Percentiles rank a stretch among this genome's conserved stretches.
Conservation (phyloP, 1,140 invertebrate species). For the Drosophila santomea region DNA sequence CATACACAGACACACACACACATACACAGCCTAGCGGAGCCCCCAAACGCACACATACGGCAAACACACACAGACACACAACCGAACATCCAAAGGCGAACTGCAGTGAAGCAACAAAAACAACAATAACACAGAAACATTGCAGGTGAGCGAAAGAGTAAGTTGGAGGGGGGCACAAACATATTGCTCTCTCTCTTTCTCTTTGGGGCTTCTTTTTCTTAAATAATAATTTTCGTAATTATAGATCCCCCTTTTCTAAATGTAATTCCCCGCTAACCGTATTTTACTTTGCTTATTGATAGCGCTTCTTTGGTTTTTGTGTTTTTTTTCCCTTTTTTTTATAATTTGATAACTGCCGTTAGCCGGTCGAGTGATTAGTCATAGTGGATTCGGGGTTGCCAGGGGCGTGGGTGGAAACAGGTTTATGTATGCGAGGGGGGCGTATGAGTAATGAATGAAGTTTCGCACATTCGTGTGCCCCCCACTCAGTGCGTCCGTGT, state of each 20-base stretch:
- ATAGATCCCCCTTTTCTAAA: slow-evolving; percentile 24
- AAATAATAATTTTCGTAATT: slow-evolving; percentile 8
- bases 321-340: slow-evolving; percentile 8
- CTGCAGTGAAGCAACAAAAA: slow-evolving; percentile 56
- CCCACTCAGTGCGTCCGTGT: slow-evolving; percentile 7
- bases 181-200: slow-evolving; percentile 13
- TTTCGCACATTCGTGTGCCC: slow-evolving; percentile 47
- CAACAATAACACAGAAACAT: slow-evolving; percentile 55
- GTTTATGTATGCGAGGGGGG: slow-evolving; percentile 42
- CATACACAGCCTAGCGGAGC: slow-evolving; percentile 13
- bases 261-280: slow-evolving; percentile 27
- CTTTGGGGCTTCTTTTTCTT: slow-evolving; percentile 16
- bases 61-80: slow-evolving; percentile 33
- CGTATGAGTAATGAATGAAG: slow-evolving; percentile 60
- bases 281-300: slow-evolving; percentile 27
- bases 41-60: slow-evolving; percentile 27
- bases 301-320: slow-evolving; percentile 23
- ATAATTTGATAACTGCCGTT: slow-evolving; percentile 40
- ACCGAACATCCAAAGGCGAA: slow-evolving; percentile 33
- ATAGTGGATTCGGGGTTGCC: slow-evolving; percentile 15
- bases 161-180: slow-evolving; percentile 40
- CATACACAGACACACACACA: slow-evolving; percentile 34
- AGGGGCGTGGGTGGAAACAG: slow-evolving; percentile 35
- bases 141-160: slow-evolving; percentile 68
- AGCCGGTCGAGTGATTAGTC: slow-evolving; percentile 47